Percentiles rank a stretch among this genome's conserved stretches.
Evolutionary conservation across 2,797 vertebrate species (phyloP).

Genomic region (Coluber constrictor): DNA sequence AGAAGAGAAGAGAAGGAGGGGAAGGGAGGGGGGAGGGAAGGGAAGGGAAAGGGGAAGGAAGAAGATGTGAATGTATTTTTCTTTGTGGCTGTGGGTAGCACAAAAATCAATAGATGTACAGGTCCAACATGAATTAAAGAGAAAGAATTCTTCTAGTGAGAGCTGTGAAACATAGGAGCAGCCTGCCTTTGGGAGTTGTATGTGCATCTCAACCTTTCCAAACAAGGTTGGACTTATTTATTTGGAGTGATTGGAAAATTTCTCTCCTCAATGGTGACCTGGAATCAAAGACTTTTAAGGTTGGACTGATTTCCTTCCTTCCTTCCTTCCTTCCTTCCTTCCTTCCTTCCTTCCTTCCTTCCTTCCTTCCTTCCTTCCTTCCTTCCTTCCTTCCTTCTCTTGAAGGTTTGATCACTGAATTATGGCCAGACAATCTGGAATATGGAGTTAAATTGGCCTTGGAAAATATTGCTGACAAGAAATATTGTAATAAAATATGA

Average conservation of each 20-base stretch:
- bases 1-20: too few species aligned
- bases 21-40: too few species aligned
- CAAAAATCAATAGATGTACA: not conserved
- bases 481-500: not conserved
- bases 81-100: not conserved
- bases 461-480: not conserved
- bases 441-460: not conserved
- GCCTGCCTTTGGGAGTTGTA: not conserved
- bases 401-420: not conserved
- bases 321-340: too few species aligned
- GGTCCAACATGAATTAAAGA: not conserved
- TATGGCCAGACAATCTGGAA: not conserved
- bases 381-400: not conserved
- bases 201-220: not conserved
- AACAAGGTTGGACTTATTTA: not conserved
- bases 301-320: not conserved
- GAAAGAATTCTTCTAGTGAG: not conserved
- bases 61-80: not conserved
- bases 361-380: too few species aligned
- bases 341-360: too few species aligned
- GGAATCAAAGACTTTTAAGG: not conserved
- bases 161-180: not conserved
- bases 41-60: too few species aligned
- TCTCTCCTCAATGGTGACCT: not conserved
- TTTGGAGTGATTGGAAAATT: not conserved